Percentiles rank a stretch among this genome's conserved stretches.
Evolutionary conservation across 2,797 vertebrate species (phyloP).

Genomic region (Aphelocoma californica): DNA sequence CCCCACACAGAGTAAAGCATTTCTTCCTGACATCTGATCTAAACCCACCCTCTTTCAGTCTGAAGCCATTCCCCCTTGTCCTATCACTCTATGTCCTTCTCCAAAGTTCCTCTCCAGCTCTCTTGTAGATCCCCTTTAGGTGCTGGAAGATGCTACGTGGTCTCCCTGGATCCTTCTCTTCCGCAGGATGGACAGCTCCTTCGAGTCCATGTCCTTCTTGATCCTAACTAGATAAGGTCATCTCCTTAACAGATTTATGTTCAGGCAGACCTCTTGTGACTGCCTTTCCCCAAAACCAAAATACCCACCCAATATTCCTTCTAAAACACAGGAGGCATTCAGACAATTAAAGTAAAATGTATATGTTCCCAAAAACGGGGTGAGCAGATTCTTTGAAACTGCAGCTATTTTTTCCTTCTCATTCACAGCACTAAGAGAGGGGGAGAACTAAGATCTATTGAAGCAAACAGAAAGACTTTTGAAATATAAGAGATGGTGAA

Average conservation of each 20-base stretch:
- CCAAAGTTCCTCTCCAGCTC: background rate
- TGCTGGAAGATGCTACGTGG: background rate
- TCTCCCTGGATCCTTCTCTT: background rate
- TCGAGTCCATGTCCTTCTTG: background rate
- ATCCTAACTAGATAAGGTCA: background rate
- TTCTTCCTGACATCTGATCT: background rate
- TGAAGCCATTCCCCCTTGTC: background rate
- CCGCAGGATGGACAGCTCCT: background rate
- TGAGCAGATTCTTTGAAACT: background rate
- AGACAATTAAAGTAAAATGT: background rate
- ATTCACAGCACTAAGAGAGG: background rate
- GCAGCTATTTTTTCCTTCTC: background rate
- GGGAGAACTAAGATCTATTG: background rate
- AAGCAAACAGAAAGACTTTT: background rate
- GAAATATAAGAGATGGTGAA: background rate
- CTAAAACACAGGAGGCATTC: background rate
- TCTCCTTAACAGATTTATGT: background rate
- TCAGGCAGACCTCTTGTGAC: background rate
- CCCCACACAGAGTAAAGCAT: background rate
- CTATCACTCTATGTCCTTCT: background rate
- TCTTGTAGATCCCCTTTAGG: background rate
- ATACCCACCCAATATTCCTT: background rate
- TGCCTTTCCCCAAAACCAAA: background rate
- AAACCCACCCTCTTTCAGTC: background rate
- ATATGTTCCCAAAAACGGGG: rapidly evolving